A percentile compares a stretch with the other conserved stretches of the same genome.
These are phyloP conservation scores for Acropternis orthonyx DNA, from an alignment of 2,797 vertebrate genomes.

Conservation along the genomic window DNA sequence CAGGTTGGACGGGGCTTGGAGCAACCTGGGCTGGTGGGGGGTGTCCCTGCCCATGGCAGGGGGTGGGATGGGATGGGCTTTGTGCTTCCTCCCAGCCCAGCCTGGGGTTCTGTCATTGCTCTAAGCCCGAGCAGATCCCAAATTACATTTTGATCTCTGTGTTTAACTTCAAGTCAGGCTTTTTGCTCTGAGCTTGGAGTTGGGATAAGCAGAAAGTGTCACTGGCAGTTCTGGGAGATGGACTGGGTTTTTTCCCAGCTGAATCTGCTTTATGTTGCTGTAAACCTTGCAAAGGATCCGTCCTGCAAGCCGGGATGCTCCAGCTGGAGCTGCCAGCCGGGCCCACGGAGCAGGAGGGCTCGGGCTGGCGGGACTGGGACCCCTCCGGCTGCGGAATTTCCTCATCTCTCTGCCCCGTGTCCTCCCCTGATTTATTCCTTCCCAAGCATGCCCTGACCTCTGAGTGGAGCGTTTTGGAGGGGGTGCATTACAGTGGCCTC, in stretches of 20 bases:
- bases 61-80: neutral
- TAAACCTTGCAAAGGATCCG: neutral
- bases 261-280: accelerated
- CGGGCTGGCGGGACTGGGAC: neutral
- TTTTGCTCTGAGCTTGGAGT: neutral
- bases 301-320: neutral
- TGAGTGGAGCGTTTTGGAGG: neutral
- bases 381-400: neutral
- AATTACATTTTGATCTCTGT: neutral
- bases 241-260: neutral
- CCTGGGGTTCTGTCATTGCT: neutral
- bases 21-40: accelerated
- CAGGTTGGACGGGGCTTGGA: neutral
- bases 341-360: neutral
- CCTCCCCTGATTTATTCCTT: slow-evolving; percentile 7
- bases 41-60: neutral
- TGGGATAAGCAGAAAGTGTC: neutral
- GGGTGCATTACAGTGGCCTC: neutral
- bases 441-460: neutral
- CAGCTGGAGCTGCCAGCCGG: neutral
- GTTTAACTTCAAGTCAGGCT: neutral
- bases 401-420: neutral
- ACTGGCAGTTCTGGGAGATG: accelerated
- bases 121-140: neutral
- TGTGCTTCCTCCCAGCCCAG: neutral